Base-by-base conservation (phyloP, 2,888 invertebrate genomes). In the Lasioglossum leucozonium region DNA sequence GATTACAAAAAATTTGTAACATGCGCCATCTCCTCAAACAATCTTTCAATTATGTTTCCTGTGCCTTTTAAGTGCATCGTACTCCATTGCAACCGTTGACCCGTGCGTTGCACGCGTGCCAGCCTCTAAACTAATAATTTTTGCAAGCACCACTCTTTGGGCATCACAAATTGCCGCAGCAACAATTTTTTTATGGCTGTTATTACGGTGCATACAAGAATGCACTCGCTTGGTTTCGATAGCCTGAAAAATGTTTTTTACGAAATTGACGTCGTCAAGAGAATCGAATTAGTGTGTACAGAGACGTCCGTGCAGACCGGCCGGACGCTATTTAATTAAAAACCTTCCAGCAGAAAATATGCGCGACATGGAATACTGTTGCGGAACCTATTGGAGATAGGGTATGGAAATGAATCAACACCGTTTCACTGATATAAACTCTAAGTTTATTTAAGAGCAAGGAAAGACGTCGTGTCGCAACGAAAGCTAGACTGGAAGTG, bases 261-360 rank as follows among this genome's bases (percentile, higher is more conserved):
- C 90, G 84, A 92, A 92, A 92, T 92, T 92, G 89, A 91, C 85
- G 83, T 88, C 89, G 85, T 88, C 90, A 84, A 86, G 91, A 91
- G 87, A 91, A 92, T 91, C 90, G 91, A 88, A 91, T 91, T 89
- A 89, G 86, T 88, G 89, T 90, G 88, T 89, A 88, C 87, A 81
- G 79, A 87, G 85, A 87, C 85, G 79, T 81, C 86, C 82, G 76
- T 81, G 77, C 83, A 85, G 87, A 88, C 87, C 87, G 85, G 79
- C 88, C 87, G 85, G 88, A 86, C 78, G 79, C 75, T 82, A 86
- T 85, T 88, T 89, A 89, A 89, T 89, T 44, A 44, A 44, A 16
- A 86, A 88, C 82, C 82, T 86, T 82, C 74, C 69, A 84, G 75
- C 79, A 74, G 84, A 86, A 47, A 89, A 83, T 73, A 86, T 78